Evolutionary conservation across 2,888 invertebrate genomes (phyloP).

Genomic region (Diarsia brunnea): DNA sequence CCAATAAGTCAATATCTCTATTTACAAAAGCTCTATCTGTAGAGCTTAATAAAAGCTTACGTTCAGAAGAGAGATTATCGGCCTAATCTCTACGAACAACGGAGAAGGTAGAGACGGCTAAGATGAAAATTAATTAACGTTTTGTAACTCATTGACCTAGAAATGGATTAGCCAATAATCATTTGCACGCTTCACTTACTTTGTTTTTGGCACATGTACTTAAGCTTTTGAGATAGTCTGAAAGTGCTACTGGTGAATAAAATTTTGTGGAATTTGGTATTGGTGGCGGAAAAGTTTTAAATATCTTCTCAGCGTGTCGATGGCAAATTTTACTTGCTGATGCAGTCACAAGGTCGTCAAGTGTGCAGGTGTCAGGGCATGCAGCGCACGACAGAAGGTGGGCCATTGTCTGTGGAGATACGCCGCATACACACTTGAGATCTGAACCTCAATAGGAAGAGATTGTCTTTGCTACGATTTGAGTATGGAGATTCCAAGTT

Average conservation of each 20-base stretch:
- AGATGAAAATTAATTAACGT: constrained; percentile 67
- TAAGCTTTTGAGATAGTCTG: background rate
- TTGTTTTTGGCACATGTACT: background rate
- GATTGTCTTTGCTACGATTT: too few relatives aligned
- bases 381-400: too few relatives aligned
- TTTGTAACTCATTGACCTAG: constrained; percentile 60
- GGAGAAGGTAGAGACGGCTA: constrained; percentile 47
- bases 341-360: too few relatives aligned
- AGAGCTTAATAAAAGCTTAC: constrained; percentile 58
- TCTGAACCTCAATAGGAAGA: too few relatives aligned
- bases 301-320: too few relatives aligned
- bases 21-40: constrained; percentile 39
- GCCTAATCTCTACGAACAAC: constrained; percentile 48
- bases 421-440: too few relatives aligned
- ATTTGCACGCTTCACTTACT: constrained; percentile 28
- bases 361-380: too few relatives aligned
- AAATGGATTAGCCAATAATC: constrained; percentile 48
- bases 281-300: background rate
- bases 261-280: background rate
- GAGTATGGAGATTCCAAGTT: too few relatives aligned
- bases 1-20: constrained; percentile 48
- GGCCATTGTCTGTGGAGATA: too few relatives aligned
- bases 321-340: too few relatives aligned
- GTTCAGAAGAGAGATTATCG: constrained; percentile 53
- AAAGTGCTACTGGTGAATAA: too few relatives aligned